These are phyloP conservation scores for Plutella xylostella DNA, from an alignment of 2,888 invertebrate genomes.

Conservation along the genomic window DNA sequence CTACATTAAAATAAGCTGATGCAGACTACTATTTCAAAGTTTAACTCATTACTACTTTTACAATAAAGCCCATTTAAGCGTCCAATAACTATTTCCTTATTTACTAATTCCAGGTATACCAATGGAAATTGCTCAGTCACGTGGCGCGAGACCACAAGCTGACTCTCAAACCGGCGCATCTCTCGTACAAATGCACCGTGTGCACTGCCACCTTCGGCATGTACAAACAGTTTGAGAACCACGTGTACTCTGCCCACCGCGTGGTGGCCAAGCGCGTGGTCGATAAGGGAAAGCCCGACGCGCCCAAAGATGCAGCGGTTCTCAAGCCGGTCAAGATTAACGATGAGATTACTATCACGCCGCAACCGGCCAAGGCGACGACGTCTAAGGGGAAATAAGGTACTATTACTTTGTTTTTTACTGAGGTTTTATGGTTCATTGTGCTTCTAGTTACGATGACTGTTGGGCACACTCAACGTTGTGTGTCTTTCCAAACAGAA, in stretches of 20 bases:
- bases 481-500: no score
- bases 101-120: slow-evolving; percentile 83
- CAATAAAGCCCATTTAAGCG: no score
- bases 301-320: slow-evolving; percentile 24
- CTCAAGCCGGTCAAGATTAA: slow-evolving; percentile 35
- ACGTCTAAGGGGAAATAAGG: slow-evolving; percentile 18
- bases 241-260: slow-evolving; percentile 93
- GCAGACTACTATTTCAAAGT: no score
- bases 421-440: no score
- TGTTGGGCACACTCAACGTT: no score
- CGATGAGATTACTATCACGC: slow-evolving; percentile 90
- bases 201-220: slow-evolving; percentile 95
- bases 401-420: neutral
- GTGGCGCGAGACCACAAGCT: slow-evolving; percentile 93
- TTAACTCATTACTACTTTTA: no score
- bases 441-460: no score
- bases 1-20: no score
- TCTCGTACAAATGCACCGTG: slow-evolving; percentile 95
- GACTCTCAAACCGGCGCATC: slow-evolving; percentile 91
- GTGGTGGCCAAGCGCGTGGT: slow-evolving; percentile 83
- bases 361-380: slow-evolving; percentile 74
- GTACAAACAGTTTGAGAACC: slow-evolving; percentile 95
- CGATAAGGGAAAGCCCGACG: slow-evolving; percentile 41
- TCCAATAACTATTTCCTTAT: no score
- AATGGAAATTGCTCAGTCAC: slow-evolving; percentile 93